Evolutionary conservation across 2,113 vertebrate species (phyloP).

Genomic region (Lasiurus borealis): DNA sequence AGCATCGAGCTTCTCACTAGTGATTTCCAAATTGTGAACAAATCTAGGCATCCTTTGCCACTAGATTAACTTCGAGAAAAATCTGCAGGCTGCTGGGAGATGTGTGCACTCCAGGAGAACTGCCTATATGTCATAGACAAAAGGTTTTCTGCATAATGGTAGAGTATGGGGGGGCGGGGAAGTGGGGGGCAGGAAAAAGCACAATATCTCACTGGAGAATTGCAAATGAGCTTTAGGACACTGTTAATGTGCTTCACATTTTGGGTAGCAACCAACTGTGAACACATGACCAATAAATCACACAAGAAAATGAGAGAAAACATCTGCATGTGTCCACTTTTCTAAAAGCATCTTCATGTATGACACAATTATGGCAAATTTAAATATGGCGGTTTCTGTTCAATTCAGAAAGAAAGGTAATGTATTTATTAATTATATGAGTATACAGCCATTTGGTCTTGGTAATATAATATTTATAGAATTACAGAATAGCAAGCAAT

Average conservation of each 20-base stretch:
- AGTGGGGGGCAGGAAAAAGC: neutral
- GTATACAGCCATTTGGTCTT: neutral
- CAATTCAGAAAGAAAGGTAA: slow-evolving; percentile 15
- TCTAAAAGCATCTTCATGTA: slow-evolving; percentile 25
- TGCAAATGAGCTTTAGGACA: slow-evolving; percentile 76
- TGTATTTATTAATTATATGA: neutral
- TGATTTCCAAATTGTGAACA: slow-evolving; percentile 65
- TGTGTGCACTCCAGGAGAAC: slow-evolving; percentile 57
- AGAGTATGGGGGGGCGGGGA: neutral
- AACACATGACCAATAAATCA: slow-evolving; percentile 63
- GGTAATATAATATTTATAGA: neutral
- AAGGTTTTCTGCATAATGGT: slow-evolving; percentile 67
- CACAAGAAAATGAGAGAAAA: slow-evolving; percentile 22
- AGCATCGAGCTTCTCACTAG: slow-evolving; percentile 45
- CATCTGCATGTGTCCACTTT: slow-evolving; percentile 8
- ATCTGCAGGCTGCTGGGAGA: slow-evolving; percentile 47
- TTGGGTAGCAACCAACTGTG: slow-evolving; percentile 48
- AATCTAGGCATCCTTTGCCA: slow-evolving; percentile 42
- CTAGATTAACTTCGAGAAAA: slow-evolving; percentile 67
- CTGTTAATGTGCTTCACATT: neutral
- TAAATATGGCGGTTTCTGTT: neutral
- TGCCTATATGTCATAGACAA: slow-evolving; percentile 70
- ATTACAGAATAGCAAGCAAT: neutral
- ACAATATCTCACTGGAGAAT: slow-evolving; percentile 66
- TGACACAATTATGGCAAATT: slow-evolving; percentile 34